These are phyloP conservation scores for Endomychus coccineus DNA, from an alignment of 2,888 invertebrate genomes.

Conservation along the genomic window DNA sequence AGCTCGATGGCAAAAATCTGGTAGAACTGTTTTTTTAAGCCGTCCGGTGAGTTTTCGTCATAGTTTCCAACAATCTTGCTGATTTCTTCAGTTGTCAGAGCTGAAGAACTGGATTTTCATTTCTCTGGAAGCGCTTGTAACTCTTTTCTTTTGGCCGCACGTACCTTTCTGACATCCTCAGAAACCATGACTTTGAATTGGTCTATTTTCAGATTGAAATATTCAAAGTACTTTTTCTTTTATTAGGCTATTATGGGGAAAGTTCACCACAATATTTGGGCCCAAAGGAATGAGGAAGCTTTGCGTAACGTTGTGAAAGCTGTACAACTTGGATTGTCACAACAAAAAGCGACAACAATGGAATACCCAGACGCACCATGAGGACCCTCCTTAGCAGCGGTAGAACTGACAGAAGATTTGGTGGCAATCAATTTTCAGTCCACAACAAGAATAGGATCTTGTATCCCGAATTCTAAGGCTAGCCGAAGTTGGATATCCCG, in stretches of 20 bases:
- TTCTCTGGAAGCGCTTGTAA: no score
- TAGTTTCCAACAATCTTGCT: no score
- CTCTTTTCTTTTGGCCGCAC: no score
- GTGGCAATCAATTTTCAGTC: slow-evolving; percentile 1
- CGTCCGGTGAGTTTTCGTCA: no score
- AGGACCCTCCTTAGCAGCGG: neutral
- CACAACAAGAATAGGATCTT: neutral
- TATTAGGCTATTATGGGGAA: slow-evolving; percentile 1
- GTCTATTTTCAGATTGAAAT: no score
- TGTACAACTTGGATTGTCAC: neutral
- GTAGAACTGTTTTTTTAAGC: no score
- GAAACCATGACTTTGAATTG: no score
- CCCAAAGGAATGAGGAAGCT: neutral
- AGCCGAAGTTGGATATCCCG: neutral
- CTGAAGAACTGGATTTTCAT: no score
- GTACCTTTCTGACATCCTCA: no score
- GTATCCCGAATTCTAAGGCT: neutral
- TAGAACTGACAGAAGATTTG: neutral
- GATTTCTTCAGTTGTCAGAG: no score
- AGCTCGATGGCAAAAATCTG: no score
- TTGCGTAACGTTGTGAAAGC: slow-evolving; percentile 1
- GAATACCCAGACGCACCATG: slow-evolving; percentile 1
- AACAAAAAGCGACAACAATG: slow-evolving; percentile 1
- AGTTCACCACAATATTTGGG: slow-evolving; percentile 1
- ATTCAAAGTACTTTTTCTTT: no score